Conservation (phyloP, 92 coral and sea anemone genomes). For the Nematostella vectensis region DNA sequence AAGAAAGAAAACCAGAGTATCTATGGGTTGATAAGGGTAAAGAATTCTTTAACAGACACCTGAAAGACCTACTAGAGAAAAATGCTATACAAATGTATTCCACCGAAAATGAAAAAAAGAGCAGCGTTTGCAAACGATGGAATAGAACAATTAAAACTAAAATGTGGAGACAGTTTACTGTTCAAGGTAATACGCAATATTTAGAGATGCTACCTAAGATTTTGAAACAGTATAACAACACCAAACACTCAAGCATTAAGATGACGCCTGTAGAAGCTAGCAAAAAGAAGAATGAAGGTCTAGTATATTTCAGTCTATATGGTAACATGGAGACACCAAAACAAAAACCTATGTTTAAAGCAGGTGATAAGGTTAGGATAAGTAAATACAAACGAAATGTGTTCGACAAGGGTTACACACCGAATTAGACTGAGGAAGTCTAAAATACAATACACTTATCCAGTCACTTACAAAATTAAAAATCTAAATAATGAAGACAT, state of each 20-base stretch:
- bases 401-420: constrained; percentile 34
- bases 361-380: constrained; percentile 38
- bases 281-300: constrained; percentile 34
- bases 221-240: constrained; percentile 30
- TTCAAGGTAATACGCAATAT: constrained; percentile 33
- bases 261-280: constrained; percentile 39
- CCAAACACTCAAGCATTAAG: constrained; percentile 16
- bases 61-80: constrained; percentile 33
- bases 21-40: constrained; percentile 38
- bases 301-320: constrained; percentile 35
- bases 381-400: constrained; percentile 31
- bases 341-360: constrained; percentile 31
- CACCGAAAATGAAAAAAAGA: constrained; percentile 36
- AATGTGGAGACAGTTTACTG: constrained; percentile 45
- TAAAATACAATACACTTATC: constrained; percentile 5
- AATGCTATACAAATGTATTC: constrained; percentile 27
- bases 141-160: constrained; percentile 40
- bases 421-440: constrained; percentile 30
- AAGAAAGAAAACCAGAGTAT: constrained; percentile 32
- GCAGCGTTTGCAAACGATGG: constrained; percentile 26
- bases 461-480: too few species aligned
- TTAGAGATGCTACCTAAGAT: constrained; percentile 21
- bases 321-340: constrained; percentile 23
- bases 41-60: constrained; percentile 30
- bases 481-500: constrained; percentile 29